Evolutionary conservation across 1,140 invertebrate genomes (phyloP).

Genomic region (Drosophila pachea): DNA sequence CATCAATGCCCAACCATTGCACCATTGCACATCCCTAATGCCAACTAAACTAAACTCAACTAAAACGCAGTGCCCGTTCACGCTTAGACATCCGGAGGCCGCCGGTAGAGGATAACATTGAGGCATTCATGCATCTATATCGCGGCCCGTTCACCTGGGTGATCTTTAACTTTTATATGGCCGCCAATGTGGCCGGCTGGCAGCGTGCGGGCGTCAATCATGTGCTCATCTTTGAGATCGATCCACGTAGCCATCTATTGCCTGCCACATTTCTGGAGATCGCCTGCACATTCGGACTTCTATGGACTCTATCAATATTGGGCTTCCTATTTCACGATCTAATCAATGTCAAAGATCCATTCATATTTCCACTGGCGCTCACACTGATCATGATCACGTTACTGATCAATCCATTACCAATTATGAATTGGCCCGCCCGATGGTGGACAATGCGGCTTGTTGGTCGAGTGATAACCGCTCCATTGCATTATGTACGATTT

Average conservation of each 20-base stretch:
- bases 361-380: constrained; percentile 82
- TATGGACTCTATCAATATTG: constrained; percentile 82
- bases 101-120: constrained; percentile 22
- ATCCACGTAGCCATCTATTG: constrained; percentile 85
- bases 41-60: background rate
- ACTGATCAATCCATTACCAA: constrained; percentile 84
- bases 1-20: background rate
- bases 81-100: constrained; percentile 68
- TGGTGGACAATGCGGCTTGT: constrained; percentile 76
- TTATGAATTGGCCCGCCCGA: constrained; percentile 82
- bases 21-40: constrained; percentile 11
- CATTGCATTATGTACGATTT: constrained; percentile 92
- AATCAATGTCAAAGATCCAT: constrained; percentile 81
- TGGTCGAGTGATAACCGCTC: constrained; percentile 86
- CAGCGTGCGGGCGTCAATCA: constrained; percentile 87
- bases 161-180: constrained; percentile 85
- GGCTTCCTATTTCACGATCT: constrained; percentile 80
- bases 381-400: constrained; percentile 82
- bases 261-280: constrained; percentile 87
- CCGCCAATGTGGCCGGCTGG: constrained; percentile 87
- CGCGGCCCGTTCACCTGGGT: constrained; percentile 85
- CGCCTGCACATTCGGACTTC: constrained; percentile 84
- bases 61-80: constrained; percentile 5
- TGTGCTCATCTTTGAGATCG: constrained; percentile 89
- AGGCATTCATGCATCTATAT: constrained; percentile 80